A percentile compares a stretch with the other conserved stretches of the same genome.
Evolutionary conservation across 35 echinoderm and acorn worm species (phyloP).

Genomic region (Hemicentrotus pulcherrimus): DNA sequence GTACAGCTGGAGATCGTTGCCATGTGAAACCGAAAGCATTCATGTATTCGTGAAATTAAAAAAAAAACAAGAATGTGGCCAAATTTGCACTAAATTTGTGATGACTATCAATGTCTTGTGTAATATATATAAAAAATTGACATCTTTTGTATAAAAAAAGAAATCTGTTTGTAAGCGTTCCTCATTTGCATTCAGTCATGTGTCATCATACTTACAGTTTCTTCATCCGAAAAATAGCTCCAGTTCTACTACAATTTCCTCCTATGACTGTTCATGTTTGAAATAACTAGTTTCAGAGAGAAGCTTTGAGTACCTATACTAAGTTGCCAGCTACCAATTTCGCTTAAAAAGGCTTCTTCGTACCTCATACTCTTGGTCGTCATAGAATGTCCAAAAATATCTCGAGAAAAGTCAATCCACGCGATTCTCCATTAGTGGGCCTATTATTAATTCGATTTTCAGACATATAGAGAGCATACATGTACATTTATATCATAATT

Average conservation of each 20-base stretch:
- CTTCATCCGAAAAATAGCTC: background rate
- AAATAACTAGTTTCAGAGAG: background rate
- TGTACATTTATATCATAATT: too few species aligned
- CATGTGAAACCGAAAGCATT: conserved; percentile 9
- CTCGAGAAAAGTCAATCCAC: too few species aligned
- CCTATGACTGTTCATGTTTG: background rate
- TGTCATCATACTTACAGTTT: background rate
- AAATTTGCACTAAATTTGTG: conserved; percentile 23
- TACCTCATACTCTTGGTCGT: too few species aligned
- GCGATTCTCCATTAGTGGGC: too few species aligned
- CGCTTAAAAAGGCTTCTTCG: too few species aligned
- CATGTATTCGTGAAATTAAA: conserved; percentile 15
- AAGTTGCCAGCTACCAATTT: too few species aligned
- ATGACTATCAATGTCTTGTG: conserved; percentile 20
- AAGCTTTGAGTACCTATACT: too few species aligned
- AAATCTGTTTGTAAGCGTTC: background rate
- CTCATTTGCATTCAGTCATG: background rate
- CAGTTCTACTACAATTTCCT: background rate
- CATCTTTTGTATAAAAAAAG: conserved; percentile 36
- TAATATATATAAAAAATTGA: conserved; percentile 27
- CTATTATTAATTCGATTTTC: too few species aligned
- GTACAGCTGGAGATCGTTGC: conserved; percentile 15
- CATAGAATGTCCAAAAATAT: too few species aligned
- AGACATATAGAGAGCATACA: too few species aligned
- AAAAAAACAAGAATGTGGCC: background rate